phyloP scores from a whole-genome alignment of 2,888 invertebrate species.

The Temnothorax ravouxi region DNA sequence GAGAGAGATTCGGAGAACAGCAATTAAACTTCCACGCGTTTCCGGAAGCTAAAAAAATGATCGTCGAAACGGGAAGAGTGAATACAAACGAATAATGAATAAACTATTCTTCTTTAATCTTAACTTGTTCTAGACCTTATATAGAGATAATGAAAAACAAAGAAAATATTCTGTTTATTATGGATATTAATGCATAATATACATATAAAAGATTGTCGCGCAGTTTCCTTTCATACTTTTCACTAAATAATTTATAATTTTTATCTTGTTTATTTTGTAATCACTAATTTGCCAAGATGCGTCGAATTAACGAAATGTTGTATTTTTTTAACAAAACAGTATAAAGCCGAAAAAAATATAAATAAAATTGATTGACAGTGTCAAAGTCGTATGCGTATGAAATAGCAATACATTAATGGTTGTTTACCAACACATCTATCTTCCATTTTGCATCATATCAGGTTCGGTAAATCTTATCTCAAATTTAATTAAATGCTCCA shows the following conservation, averaged over 20 bases:
- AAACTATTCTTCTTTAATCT: slow-evolving; percentile 26
- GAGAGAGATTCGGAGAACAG: slow-evolving; percentile 38
- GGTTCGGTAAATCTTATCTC: slow-evolving; percentile 47
- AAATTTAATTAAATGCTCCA: slow-evolving; percentile 70
- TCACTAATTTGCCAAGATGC: neutral
- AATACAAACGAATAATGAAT: slow-evolving; percentile 16
- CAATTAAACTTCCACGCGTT: slow-evolving; percentile 42
- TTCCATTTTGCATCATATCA: slow-evolving; percentile 36
- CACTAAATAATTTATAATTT: neutral
- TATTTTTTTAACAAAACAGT: neutral
- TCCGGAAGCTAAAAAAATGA: slow-evolving; percentile 26
- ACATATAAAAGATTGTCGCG: neutral
- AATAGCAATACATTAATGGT: slow-evolving; percentile 62
- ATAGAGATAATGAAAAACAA: neutral
- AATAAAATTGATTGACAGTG: neutral
- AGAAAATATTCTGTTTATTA: neutral
- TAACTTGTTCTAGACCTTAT: neutral
- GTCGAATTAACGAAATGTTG: neutral
- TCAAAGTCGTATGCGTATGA: neutral
- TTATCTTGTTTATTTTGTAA: neutral
- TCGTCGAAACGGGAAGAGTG: slow-evolving; percentile 17
- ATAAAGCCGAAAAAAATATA: neutral
- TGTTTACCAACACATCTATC: neutral
- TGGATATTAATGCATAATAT: neutral
- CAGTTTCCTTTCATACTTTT: neutral